Evolutionary conservation across 2,888 invertebrate genomes (phyloP), one percentile per base, ranked within the genome.

Genomic region (Plebejus argus): DNA sequence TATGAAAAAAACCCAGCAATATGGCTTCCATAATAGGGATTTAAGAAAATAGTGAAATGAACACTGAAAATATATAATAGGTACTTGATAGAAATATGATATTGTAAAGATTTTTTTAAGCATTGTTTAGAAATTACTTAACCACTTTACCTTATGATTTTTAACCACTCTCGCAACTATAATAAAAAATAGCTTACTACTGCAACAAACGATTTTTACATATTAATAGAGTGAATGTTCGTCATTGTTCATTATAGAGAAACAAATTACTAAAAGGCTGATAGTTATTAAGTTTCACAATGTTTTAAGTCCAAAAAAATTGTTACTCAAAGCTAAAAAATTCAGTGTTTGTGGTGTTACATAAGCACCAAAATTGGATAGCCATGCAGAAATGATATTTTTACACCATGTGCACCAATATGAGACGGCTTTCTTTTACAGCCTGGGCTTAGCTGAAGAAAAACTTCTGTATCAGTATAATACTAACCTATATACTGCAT

Each of bases 1-100:
- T 66, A 66, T 12, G 66, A 66, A 66, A 15, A 66, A 12, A 33
- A 18, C 33, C 28, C 28, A 66, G 66, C 66, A 66, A 66, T 66
- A 23, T 33, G 66, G 66, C 66, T 66, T 66, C 66, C 6, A 28
- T 66, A 66, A 66, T 66, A 66, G 66, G 66, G 66, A 66, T 66
- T 66, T 66, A 66, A 66, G 66, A 66, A 28, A 66, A 28, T 15
- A 66, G 33, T 28, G 18, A 18, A 15, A 33, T 33, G 6, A 33
- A 66, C 28, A 66, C 66, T 66, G 28, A 66, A 66, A 28, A 66
- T 18, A 61, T 56, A n/a, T 20, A 20, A 61, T n/a, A n/a, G n/a
- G n/a, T n/a, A n/a, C 20, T 45, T 61, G 10, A 61, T 23, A 61
- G 3, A 61, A 61, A 58, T 20, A 58, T 20, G n/a, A 58, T n/a